Base-by-base conservation (phyloP, 2,888 invertebrate species). In the Drosophila putrida region DNA sequence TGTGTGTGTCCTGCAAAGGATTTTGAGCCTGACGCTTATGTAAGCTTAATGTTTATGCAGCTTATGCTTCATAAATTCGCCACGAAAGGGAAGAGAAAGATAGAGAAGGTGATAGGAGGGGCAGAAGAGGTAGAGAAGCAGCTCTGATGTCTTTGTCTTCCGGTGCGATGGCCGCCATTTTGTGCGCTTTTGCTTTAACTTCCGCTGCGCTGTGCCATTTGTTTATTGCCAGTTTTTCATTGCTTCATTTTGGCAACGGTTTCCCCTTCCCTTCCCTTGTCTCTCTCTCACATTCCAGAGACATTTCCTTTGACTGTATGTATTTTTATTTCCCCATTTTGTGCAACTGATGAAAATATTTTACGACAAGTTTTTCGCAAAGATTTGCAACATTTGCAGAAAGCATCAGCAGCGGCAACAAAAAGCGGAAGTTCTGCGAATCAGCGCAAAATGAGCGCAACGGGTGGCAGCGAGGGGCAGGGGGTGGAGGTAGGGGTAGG, bases 31-130 rank as follows among this genome's bases (percentile, higher is more conserved):
- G 74, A 71, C 84, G 84, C 79, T 89, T 85, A 81, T 87, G 84
- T 85, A 89, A 85, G 83, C 84, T 89, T 84, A 85, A 85, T 85
- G 87, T 89, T 85, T 83, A 85, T 85, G 79, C 89, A 89, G 88
- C 82, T 85, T 89, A 85, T 87, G 84, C 89, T 89, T 87, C 87
- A 85, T 85, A 89, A 85, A 89, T 84, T 85, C 69, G 57, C 66
- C 54, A n/a, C 31, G 20, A 25, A 33, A 15, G 11, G 27, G 2
- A 9, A 6, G 6, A 20, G 50, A 13, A 1, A 20, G 4, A 8
- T n/a, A 20, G 9, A 0, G 11, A 11, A 1, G 10, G 8, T 2
- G 28, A 36, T 20, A 11, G 6, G 46, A 11, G 31, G 31, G 10
- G 35, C 2, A 31, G 11, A 20, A 28, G 33, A 20, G 20, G 31